Base-by-base conservation (phyloP, 1,140 invertebrate species). In the Drosophila micromelanica region DNA sequence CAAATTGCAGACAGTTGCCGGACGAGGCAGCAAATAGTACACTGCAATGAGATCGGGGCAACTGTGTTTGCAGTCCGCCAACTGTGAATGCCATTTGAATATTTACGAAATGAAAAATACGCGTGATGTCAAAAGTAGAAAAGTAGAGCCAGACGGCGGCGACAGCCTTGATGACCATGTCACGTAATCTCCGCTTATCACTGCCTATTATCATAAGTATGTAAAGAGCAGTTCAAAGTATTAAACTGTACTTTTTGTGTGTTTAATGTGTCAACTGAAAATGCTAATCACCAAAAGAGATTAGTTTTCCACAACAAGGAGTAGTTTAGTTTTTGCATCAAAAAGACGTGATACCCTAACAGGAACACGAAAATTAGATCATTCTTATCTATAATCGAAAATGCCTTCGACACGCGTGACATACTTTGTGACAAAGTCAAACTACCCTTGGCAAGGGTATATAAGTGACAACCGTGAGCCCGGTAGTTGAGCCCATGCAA, bases 231-330 rank as follows among this genome's bases (percentile, higher is more conserved):
- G 13, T 45, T 46, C 17, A 65, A 61, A 61, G 38, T 48, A 30
- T 48, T 40, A 51, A 78, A 84, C 79, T 82, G 65, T 84, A 75
- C 64, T 71, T 82, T 82, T 78, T 38, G 49, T 68, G 49, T 40
- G 52, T 45, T 55, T 13, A 67, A 42, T 72, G 17, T 65, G 32
- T 77, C 38, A 51, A 43, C 40, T 32, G 15, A 15, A 62, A 67
- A 42, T 48, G 59, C 59, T 74, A 63, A 64, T 79, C 76, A 62
- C 38, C 11, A 62, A 40, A 51, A 32, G n/a, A 54, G 35, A 67
- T 27, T 38, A 56, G 8, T 40, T 56, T 40, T 23, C 42, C 42
- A 38, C 37, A 51, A 42, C 40, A 52, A 49, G 32, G 46, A 56
- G 52, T 9, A 43, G 8, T 20, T 9, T 17, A 37, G 17, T 1